Base-by-base conservation (phyloP, 2,888 invertebrate species). In the Micoletzkya japonica region DNA sequence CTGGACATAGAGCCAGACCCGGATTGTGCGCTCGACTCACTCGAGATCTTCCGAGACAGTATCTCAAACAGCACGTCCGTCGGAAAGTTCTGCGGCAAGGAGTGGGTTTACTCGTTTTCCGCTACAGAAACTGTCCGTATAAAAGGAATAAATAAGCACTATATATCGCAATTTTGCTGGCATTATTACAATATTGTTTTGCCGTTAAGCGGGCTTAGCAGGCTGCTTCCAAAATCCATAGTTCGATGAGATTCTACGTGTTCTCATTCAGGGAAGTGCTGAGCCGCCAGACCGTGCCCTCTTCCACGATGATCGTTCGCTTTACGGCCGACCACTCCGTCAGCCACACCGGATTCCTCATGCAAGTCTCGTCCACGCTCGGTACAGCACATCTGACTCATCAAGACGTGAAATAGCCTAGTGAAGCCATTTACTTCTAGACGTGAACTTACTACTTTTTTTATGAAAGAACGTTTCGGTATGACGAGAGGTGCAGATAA, bases 11-110 rank as follows among this genome's bases (percentile, higher is more conserved):
- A 82, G 71, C 52, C 63, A 34, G 61, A 66, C 28, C 39, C 39
- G 0, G 73, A 75, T 49, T 84, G 84, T 64, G 57, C 70, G 39
- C 76, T 78, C 34, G 84, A 85, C 66, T 80, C 60, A 44, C 70
- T 85, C 14, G 82, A 83, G 37, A 34, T 84, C 17, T 79, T 70
- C 58, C 77, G 82, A 68, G 81, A 81, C 24, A 54, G 26, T 3
- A 28, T 70, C 0, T 61, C 57, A 4, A 71, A 64, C 6, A 72
- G 72, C 10, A 73, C 73, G 2, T 30, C 57, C 24, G 57, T 80
- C 20, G 82, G 79, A 10, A 74, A 72, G 44, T 76, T 74, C 26
- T 83, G 84, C 59, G 84, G 84, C 10, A 63, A 64, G 26, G 70
- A 61, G 54, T 70, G 26, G 20, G 63, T 70, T n/a, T n/a, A 10